Percentiles rank a stretch among this genome's conserved stretches.
Evolutionary conservation across 2,113 vertebrate species (phyloP).

Genomic region (Nestor notabilis): DNA sequence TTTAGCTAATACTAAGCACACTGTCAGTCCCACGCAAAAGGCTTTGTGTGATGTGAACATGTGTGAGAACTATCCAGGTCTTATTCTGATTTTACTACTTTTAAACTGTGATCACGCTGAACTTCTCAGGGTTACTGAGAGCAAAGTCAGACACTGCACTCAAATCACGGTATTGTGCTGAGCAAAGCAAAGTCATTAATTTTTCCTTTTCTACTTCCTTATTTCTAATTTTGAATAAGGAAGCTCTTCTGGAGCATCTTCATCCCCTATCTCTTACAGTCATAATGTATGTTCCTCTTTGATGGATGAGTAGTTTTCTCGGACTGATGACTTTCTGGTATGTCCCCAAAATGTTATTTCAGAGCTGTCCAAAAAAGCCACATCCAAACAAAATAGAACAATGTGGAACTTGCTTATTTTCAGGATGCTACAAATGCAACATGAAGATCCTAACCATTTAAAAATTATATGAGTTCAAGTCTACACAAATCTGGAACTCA

Average conservation of each 20-base stretch:
- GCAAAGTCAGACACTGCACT: not conserved
- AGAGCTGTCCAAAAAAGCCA: not conserved
- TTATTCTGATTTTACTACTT: not conserved
- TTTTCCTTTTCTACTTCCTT: conserved; percentile 52
- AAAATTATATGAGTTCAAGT: not conserved
- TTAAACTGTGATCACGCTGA: not conserved
- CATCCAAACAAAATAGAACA: not conserved
- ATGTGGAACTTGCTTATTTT: not conserved
- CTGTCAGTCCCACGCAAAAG: not conserved
- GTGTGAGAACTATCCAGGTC: not conserved
- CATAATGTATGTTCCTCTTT: conserved; percentile 20
- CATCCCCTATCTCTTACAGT: not conserved
- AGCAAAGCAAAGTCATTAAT: conserved; percentile 20
- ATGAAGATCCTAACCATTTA: not conserved
- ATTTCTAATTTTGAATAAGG: conserved; percentile 60
- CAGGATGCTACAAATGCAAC: not conserved
- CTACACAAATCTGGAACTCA: not conserved
- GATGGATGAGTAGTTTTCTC: not conserved
- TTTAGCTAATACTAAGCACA: not conserved
- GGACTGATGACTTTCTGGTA: conserved; percentile 31
- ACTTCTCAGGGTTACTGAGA: not conserved
- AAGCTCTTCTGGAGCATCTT: conserved; percentile 19
- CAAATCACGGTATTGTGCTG: not conserved
- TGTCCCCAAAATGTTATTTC: not conserved
- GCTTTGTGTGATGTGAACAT: not conserved